Base-by-base conservation (phyloP, 1,140 invertebrate genomes). In the Hermetia illucens region DNA sequence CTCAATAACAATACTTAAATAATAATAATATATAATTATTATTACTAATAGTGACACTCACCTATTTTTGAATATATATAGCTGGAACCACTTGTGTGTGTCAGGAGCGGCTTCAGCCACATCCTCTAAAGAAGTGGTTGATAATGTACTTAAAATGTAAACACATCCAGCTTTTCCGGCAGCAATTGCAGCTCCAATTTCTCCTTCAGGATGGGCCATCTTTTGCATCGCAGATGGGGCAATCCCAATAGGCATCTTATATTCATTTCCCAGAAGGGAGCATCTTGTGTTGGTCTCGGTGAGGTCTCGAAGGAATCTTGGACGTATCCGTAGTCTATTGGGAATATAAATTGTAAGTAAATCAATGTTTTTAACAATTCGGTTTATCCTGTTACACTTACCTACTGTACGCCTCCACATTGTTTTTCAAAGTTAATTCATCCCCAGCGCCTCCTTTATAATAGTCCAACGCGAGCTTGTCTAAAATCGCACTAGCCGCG, bases 171-270 rank as follows among this genome's bases (percentile, higher is more conserved):
- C 63, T 25, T 64, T 63, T 45, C 76, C 71, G 12, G 82, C 87
- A 51, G 87, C 90, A 84, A 46, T 34, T 2, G 73, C 87, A 58
- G 75, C 88, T 29, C 82, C 90, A 40, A 76, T 64, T 69, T 97
- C 91, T 10, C 92, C 92, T 32, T 90, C 80, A 2, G 80, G 74
- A 66, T 92, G 81, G 1, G 90, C 88, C 84, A 97, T 82, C 49
- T 72, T 74, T 52, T 95, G 91, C 84, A 94, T 90, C 0, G 90
- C 90, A 3, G 87, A 84, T 2, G 92, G 89, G 0, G 91, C 76
- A 36, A 96, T 77, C 4, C 86, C 88, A 19, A 95, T 58, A 0
- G 92, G 92, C 66, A 88, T 77, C 3, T 72, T 64, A 15, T 91
- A 65, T 38, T 62, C 69, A 30, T 75, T 47, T 0, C 82, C 83